Evolutionary conservation across 2,797 vertebrate species (phyloP), one percentile per base, ranked within the genome.

Genomic region (Echeneis naucrates): DNA sequence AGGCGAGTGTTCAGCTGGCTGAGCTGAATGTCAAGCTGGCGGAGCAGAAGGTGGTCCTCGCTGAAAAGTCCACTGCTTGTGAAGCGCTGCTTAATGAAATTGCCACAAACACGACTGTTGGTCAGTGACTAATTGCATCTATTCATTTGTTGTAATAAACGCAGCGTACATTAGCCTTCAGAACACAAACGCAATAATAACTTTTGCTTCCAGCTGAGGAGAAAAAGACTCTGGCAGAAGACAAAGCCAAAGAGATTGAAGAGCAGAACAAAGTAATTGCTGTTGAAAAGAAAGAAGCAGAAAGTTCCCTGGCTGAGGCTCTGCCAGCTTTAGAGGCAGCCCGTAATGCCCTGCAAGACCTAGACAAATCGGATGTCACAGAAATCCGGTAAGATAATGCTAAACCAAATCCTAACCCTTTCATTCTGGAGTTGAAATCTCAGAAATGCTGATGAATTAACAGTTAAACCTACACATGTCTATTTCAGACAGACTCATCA

Each of bases 321-420:
- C 92, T 97, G 77, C 98, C 98, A 0, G 93, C 96, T 13, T 89
- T 99, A 76, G 96, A 96, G 78, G 96, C 96, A 0, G 97, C 98
- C 55, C 97, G 97, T 53, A 64, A 92, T 2, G 97, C 98, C 66
- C 92, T 99, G 44, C 96, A 98, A 91, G 95, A 97, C 83, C 94
- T 99, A 61, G 97, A 99, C 48, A 99, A 97, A 87, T 96, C 96
- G 0, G 98, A 99, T 10, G 97, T 99, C 87, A 98, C 97, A 0
- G 98, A 99, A 88, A 99, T 99, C 78, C 95, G 97, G 98, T 99
- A 83, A 79, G 16, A n/a, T n/a, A n/a, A n/a, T n/a, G n/a, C n/a
- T n/a, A n/a, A n/a, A n/a, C n/a, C n/a, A n/a, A n/a, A n/a, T 38
- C 45, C 12, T 33, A 5, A 10, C 24, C 14, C 21, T 62, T 45